Conservation (phyloP, 2,888 invertebrate genomes). For the Nineta flava region DNA sequence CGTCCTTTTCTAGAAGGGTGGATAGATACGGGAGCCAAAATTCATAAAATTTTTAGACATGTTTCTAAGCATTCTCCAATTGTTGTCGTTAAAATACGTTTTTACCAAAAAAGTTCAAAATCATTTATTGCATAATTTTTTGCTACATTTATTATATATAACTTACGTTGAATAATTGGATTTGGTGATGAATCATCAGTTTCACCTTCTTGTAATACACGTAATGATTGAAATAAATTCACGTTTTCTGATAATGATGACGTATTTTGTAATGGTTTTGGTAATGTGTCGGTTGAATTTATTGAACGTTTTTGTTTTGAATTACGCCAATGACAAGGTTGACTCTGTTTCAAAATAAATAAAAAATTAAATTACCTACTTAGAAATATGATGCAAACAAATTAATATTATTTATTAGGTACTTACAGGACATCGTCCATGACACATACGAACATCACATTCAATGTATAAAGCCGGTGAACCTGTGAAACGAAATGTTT, state of each 20-base stretch:
- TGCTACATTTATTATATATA: too few species aligned
- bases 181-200: constrained; percentile 32
- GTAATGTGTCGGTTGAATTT: constrained; percentile 27
- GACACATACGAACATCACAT: constrained; percentile 91
- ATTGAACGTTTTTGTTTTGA: constrained; percentile 66
- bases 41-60: too few species aligned
- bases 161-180: not conserved
- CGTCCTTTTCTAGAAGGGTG: too few species aligned
- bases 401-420: not conserved
- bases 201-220: constrained; percentile 77
- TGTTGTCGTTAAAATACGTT: too few species aligned
- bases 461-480: constrained; percentile 88
- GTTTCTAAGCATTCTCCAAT: too few species aligned
- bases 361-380: constrained; percentile 9
- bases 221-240: constrained; percentile 73
- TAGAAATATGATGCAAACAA: too few species aligned
- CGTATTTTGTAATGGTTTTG: constrained; percentile 26
- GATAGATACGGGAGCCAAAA: too few species aligned
- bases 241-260: constrained; percentile 66
- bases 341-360: constrained; percentile 42
- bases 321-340: constrained; percentile 87
- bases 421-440: constrained; percentile 83
- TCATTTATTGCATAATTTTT: too few species aligned
- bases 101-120: too few species aligned
- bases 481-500: constrained; percentile 84